These are phyloP conservation scores for Drosophila ezoana DNA, from an alignment of 2,888 invertebrate genomes.

Conservation along the genomic window DNA sequence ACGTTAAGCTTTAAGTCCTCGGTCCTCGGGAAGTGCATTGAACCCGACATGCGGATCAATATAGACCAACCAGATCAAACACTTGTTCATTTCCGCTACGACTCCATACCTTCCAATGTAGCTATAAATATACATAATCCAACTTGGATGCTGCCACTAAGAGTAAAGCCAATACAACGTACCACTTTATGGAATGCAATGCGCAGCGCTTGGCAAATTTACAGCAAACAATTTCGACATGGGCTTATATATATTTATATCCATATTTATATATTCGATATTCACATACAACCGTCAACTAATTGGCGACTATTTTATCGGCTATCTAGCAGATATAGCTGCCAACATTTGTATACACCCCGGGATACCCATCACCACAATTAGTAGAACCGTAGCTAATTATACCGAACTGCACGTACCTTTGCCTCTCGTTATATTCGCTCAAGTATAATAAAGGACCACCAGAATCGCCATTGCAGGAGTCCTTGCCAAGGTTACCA, in stretches of 20 bases:
- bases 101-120: constrained; percentile 32
- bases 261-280: too few relatives aligned
- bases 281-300: too few relatives aligned
- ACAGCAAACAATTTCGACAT: constrained; percentile 61
- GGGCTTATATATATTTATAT: neutral
- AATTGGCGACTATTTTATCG: constrained; percentile 15
- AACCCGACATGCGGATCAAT: constrained; percentile 28
- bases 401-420: constrained; percentile 33
- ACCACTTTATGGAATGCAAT: constrained; percentile 74
- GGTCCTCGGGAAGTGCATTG: constrained; percentile 23
- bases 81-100: constrained; percentile 48
- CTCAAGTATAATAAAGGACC: constrained; percentile 14
- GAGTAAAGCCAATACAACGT: constrained; percentile 34
- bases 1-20: neutral
- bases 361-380: neutral
- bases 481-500: neutral
- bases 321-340: constrained; percentile 35
- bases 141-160: constrained; percentile 14
- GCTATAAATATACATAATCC: constrained; percentile 1
- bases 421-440: neutral
- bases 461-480: constrained; percentile 42
- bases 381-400: neutral
- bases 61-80: constrained; percentile 15
- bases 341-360: constrained; percentile 39
- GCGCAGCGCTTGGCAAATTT: constrained; percentile 70